Conservation (phyloP, 2,797 vertebrate genomes). For the Enteromius trimaculatus region DNA sequence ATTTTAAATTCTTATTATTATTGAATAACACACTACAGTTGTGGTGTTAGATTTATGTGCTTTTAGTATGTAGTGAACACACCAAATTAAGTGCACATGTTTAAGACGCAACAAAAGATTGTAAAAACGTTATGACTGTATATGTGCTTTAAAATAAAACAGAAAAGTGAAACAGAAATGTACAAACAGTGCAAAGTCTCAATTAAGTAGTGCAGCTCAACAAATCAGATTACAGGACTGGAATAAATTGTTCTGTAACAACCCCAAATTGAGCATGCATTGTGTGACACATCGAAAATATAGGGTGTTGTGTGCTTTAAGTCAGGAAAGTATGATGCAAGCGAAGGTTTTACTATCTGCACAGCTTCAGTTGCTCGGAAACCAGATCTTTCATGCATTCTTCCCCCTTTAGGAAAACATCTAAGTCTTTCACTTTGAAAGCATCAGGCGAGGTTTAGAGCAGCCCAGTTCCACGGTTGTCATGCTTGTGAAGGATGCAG, state of each 20-base stretch:
- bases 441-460: slow-evolving; percentile 13
- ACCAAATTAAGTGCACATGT: neutral
- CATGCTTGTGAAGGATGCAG: slow-evolving; percentile 45
- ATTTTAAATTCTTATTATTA: neutral
- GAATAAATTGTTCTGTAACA: neutral
- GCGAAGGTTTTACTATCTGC: neutral
- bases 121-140: neutral
- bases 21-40: neutral
- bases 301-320: slow-evolving; percentile 6
- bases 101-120: neutral
- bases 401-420: slow-evolving; percentile 21
- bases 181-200: neutral
- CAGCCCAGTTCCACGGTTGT: slow-evolving; percentile 41
- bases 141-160: neutral
- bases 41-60: neutral
- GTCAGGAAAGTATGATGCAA: slow-evolving; percentile 9
- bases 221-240: neutral
- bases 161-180: neutral
- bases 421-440: slow-evolving; percentile 32
- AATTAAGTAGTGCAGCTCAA: neutral
- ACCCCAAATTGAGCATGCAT: neutral
- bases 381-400: slow-evolving; percentile 17
- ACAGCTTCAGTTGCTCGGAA: slow-evolving; percentile 30
- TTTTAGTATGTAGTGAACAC: neutral
- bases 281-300: neutral